Evolutionary conservation across 2,797 vertebrate genomes (phyloP).

Genomic region (Argyrosomus regius): DNA sequence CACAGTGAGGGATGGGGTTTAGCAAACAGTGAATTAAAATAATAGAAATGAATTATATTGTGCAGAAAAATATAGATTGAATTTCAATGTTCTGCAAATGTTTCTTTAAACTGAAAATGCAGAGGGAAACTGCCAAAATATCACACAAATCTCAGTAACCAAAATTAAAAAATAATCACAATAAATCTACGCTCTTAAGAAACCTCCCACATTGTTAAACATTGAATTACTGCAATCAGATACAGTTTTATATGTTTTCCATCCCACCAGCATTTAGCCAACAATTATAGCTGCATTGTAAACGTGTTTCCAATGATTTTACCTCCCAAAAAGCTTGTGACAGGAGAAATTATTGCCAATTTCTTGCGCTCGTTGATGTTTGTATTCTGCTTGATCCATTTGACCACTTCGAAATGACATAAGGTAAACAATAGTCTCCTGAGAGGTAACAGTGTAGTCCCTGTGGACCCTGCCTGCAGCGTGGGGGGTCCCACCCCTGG

Average conservation of each 20-base stretch:
- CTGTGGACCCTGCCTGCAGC: slow-evolving; percentile 57
- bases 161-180: not conserved
- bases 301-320: not conserved
- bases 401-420: slow-evolving; percentile 38
- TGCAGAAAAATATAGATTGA: not conserved
- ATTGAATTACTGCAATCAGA: not conserved
- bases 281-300: not conserved
- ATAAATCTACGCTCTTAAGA: not conserved
- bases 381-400: slow-evolving; percentile 31
- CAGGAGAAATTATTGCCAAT: not conserved
- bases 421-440: slow-evolving; percentile 70
- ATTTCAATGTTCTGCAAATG: not conserved
- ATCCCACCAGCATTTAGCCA: slow-evolving; percentile 2
- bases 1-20: not conserved
- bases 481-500: slow-evolving; percentile 79
- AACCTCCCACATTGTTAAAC: not conserved
- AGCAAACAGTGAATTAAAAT: not conserved
- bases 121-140: not conserved
- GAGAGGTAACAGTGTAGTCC: slow-evolving; percentile 59
- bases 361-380: slow-evolving; percentile 21
- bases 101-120: not conserved
- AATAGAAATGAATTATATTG: too few species aligned
- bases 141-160: not conserved
- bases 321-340: not conserved
- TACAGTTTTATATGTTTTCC: not conserved